Percentiles rank a stretch among this genome's conserved stretches.
These are phyloP conservation scores for Mastacembelus armatus DNA, from an alignment of 2,797 vertebrate species.

Conservation along the genomic window DNA sequence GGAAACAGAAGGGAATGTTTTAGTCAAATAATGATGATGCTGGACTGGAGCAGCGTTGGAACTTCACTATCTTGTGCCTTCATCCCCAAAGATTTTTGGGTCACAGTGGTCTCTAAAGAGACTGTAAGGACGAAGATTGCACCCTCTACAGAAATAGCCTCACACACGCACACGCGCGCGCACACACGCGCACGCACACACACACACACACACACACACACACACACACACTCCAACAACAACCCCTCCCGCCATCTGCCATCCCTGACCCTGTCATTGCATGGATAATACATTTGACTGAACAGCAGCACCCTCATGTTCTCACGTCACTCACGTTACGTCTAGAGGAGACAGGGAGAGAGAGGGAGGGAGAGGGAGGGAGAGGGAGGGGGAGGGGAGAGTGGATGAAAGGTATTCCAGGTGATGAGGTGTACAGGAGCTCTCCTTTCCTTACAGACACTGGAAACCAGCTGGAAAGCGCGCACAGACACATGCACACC, in stretches of 20 bases:
- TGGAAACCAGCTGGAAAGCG: conserved; percentile 71
- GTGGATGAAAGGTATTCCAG: conserved; percentile 79
- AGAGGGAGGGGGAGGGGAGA: conserved; percentile 34
- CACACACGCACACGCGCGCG: conserved; percentile 2
- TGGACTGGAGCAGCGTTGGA: conserved; percentile 1
- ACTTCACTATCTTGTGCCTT: conserved; percentile 31
- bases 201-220: not conserved
- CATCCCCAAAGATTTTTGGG: conserved; percentile 21
- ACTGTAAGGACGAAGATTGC: conserved; percentile 51
- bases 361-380: conserved; percentile 24
- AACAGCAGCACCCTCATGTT: conserved; percentile 61
- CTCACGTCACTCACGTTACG: conserved; percentile 68
- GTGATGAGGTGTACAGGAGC: conserved; percentile 72
- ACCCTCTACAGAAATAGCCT: conserved; percentile 44
- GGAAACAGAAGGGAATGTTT: conserved; percentile 61
- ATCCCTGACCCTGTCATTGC: conserved; percentile 62
- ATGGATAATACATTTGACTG: conserved; percentile 77
- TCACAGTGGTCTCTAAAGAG: conserved; percentile 51
- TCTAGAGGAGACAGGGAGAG: conserved; percentile 56
- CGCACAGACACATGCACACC: conserved; percentile 38
- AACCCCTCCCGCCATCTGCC: conserved; percentile 69
- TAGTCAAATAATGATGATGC: conserved; percentile 49
- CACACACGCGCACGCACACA: too few species aligned
- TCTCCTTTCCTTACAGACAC: conserved; percentile 75
- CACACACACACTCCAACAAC: conserved; percentile 34